Conservation (phyloP, 2,113 vertebrate genomes). For the Etheostoma cragini region DNA sequence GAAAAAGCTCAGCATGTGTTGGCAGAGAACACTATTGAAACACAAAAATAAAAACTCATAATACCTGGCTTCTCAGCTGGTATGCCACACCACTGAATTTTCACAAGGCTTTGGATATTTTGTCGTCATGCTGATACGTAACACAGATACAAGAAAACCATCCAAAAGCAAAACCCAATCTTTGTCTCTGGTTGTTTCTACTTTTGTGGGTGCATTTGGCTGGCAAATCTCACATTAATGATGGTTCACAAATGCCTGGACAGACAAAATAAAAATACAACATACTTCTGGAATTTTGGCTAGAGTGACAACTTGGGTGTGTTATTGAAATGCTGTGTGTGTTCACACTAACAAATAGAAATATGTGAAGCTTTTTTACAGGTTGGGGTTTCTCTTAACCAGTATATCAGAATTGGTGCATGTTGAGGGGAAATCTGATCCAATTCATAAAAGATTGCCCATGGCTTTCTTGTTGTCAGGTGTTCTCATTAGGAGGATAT, state of each 20-base stretch:
- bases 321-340: not conserved
- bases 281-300: conserved; percentile 17
- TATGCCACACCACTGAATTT: not conserved
- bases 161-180: not conserved
- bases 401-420: conserved; percentile 13
- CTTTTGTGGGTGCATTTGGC: not conserved
- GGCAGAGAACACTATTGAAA: not conserved
- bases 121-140: not conserved
- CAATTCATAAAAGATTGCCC: not conserved
- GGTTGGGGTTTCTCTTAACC: not conserved
- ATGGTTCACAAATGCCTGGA: conserved; percentile 1
- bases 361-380: conserved; percentile 2
- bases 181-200: not conserved
- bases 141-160: not conserved
- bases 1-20: not conserved
- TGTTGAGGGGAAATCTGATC: conserved; percentile 6
- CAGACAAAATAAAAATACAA: conserved; percentile 28
- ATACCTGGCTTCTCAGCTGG: not conserved
- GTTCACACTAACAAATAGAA: conserved; percentile 1
- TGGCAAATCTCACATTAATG: not conserved
- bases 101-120: not conserved
- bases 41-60: not conserved
- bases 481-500: conserved; percentile 37
- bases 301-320: not conserved
- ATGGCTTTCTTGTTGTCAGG: conserved; percentile 4